Evolutionary conservation across 1,140 invertebrate species (phyloP).

Genomic region (Sipha flava): DNA sequence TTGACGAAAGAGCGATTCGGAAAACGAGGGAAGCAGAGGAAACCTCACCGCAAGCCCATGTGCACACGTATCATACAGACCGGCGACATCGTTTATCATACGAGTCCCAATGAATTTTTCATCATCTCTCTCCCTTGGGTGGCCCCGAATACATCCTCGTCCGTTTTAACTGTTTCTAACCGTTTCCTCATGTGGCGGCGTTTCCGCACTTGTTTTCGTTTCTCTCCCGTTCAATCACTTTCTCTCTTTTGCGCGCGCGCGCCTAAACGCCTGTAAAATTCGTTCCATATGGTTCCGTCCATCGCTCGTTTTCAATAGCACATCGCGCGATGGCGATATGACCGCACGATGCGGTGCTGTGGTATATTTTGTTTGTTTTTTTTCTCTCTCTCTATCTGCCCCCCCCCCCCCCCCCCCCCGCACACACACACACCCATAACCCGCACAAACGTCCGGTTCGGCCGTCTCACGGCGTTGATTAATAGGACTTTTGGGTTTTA

Average conservation of each 20-base stretch:
- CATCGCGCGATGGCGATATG: background rate
- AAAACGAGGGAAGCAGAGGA: too few species aligned
- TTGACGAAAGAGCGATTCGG: too few species aligned
- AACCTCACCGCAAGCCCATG: too few species aligned
- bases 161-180: background rate
- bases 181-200: too few species aligned
- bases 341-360: background rate
- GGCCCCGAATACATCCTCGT: background rate
- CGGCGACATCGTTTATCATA: background rate
- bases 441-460: too few species aligned
- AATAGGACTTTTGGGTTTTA: constrained; percentile 12
- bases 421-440: too few species aligned
- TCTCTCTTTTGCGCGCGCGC: too few species aligned
- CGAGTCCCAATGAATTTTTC: background rate
- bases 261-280: background rate
- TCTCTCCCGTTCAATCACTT: too few species aligned
- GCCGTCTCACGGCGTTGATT: background rate
- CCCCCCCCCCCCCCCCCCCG: too few species aligned
- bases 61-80: too few species aligned
- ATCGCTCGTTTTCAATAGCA: background rate
- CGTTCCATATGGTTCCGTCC: background rate
- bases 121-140: background rate
- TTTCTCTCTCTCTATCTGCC: too few species aligned
- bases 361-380: background rate
- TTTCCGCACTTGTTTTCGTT: too few species aligned